Evolutionary conservation across 2,113 vertebrate genomes (phyloP).

Genomic region (Anser brachyrhynchus): DNA sequence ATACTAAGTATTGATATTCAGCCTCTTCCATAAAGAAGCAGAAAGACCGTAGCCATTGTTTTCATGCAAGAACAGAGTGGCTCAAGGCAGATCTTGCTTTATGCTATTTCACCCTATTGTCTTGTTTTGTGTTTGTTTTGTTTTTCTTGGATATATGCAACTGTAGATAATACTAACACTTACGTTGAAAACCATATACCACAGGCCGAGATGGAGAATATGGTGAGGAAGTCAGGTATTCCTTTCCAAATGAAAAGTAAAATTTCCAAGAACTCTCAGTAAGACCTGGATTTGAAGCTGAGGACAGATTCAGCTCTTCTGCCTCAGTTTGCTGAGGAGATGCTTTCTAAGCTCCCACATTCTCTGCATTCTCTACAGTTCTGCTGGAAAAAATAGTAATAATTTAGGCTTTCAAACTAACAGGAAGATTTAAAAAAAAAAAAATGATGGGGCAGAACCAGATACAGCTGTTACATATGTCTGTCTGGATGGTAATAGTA

Average conservation of each 20-base stretch:
- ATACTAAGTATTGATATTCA: no score
- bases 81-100: not conserved
- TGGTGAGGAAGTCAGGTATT: not conserved
- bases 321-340: not conserved
- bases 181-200: not conserved
- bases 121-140: not conserved
- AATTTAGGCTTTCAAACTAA: not conserved
- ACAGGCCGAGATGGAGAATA: not conserved
- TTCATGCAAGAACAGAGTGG: not conserved
- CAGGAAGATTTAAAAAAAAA: not conserved
- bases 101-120: not conserved
- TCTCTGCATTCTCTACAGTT: not conserved
- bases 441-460: not conserved
- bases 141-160: not conserved
- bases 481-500: not conserved
- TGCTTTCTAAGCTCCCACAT: not conserved
- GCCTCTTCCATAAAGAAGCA: no score
- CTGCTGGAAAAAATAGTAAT: not conserved
- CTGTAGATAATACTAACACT: not conserved
- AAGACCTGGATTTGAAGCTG: not conserved
- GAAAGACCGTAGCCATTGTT: not conserved
- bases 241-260: not conserved
- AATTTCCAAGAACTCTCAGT: not conserved
- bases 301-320: not conserved
- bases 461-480: not conserved